Conservation (phyloP, 2,888 invertebrate species). For the Heliconius charithonia region DNA sequence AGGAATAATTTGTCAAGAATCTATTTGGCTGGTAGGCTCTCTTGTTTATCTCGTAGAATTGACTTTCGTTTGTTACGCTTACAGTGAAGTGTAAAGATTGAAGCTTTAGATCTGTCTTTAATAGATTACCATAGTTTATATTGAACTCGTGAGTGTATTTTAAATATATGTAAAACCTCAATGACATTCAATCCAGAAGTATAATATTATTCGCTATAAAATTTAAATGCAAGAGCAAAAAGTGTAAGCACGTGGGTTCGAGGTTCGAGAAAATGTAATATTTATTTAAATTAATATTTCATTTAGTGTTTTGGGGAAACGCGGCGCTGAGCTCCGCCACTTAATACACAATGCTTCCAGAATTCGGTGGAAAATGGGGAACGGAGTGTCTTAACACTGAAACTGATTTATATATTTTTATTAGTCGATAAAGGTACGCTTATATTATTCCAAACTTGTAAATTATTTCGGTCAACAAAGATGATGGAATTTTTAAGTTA, state of each 20-base stretch:
- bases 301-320: too few relatives aligned
- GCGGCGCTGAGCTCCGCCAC: too few relatives aligned
- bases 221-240: too few relatives aligned
- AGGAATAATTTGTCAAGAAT: constrained; percentile 71
- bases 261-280: too few relatives aligned
- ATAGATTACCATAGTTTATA: constrained; percentile 9
- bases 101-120: constrained; percentile 15
- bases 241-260: too few relatives aligned
- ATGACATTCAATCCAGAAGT: background rate
- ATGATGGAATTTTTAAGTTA: constrained; percentile 32
- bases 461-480: constrained; percentile 21
- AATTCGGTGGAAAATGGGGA: too few relatives aligned
- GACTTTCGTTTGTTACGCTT: constrained; percentile 27
- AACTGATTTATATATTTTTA: too few relatives aligned
- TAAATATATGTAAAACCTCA: background rate
- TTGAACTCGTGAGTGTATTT: background rate
- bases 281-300: too few relatives aligned
- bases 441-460: background rate
- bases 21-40: constrained; percentile 65
- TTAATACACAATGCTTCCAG: too few relatives aligned
- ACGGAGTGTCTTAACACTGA: too few relatives aligned
- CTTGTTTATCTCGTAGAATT: constrained; percentile 58
- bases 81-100: constrained; percentile 25
- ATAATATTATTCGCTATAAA: background rate
- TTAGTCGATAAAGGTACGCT: background rate